These are phyloP conservation scores for Cinara cedri DNA, from an alignment of 2,888 invertebrate genomes.

Conservation along the genomic window DNA sequence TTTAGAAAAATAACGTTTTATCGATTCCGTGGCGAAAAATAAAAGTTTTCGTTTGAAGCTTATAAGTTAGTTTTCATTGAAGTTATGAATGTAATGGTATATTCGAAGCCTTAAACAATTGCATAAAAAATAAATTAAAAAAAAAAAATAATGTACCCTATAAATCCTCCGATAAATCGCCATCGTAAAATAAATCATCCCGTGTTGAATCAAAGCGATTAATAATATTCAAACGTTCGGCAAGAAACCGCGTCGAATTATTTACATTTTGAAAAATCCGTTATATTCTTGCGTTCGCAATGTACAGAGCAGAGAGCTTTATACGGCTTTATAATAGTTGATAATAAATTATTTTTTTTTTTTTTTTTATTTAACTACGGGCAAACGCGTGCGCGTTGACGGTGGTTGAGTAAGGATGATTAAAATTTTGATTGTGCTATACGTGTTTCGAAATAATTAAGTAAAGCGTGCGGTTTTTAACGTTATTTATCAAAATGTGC, in stretches of 20 bases:
- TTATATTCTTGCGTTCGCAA: neutral
- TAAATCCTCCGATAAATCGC: no score
- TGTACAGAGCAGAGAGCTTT: no score
- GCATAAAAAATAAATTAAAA: no score
- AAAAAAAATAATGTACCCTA: no score
- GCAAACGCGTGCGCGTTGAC: neutral
- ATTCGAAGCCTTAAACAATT: no score
- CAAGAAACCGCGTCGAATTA: neutral
- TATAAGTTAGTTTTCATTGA: no score
- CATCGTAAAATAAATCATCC: no score
- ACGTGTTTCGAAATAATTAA: slow-evolving; percentile 29
- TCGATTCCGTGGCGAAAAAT: neutral
- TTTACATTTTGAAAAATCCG: neutral
- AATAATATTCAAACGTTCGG: slow-evolving; percentile 4
- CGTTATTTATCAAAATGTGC: slow-evolving; percentile 11
- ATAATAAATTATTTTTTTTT: neutral
- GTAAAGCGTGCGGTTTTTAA: slow-evolving; percentile 19
- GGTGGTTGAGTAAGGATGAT: slow-evolving; percentile 10
- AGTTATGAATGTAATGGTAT: no score
- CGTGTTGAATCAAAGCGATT: neutral
- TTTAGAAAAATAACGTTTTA: neutral
- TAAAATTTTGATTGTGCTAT: slow-evolving; percentile 20
- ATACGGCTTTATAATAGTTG: no score
- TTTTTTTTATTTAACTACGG: neutral
- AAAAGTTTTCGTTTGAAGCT: no score